These are phyloP conservation scores for Athalia circularis DNA, from an alignment of 2,888 invertebrate genomes.

Conservation along the genomic window DNA sequence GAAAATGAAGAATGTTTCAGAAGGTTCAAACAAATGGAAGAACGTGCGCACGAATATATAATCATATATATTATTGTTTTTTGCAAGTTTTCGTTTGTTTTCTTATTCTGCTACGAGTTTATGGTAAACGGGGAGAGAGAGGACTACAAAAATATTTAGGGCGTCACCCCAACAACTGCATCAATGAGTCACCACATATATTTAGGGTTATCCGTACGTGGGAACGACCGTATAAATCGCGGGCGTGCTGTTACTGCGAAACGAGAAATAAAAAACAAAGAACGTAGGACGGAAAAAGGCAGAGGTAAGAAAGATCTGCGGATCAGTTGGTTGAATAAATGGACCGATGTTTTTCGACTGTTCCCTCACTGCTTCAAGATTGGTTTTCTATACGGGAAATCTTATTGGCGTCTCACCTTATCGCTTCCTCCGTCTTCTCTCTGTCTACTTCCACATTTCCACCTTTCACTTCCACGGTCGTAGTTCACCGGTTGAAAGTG, in stretches of 20 bases:
- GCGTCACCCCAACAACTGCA: background rate
- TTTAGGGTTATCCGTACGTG: background rate
- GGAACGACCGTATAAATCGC: conserved; percentile 5
- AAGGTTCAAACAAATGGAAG: background rate
- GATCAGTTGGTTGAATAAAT: conserved; percentile 26
- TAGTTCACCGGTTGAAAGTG: background rate
- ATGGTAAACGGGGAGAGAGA: background rate
- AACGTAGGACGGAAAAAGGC: background rate
- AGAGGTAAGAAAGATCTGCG: background rate
- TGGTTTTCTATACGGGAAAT: conserved; percentile 31
- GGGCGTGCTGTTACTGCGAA: conserved; percentile 15
- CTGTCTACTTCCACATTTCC: background rate
- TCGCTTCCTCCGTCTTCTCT: background rate
- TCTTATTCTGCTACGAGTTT: background rate
- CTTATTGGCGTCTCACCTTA: conserved; percentile 36
- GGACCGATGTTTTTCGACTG: conserved; percentile 26
- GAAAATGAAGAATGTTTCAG: background rate
- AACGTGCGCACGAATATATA: background rate
- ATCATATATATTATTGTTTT: too few species aligned
- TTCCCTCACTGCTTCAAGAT: conserved; percentile 29
- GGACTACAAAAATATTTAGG: conserved; percentile 2
- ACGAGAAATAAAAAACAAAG: background rate
- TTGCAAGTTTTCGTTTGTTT: background rate
- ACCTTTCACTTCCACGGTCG: background rate
- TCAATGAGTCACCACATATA: conserved; percentile 25